Conservation (phyloP, 2,888 invertebrate genomes). For the Spodoptera picta region DNA sequence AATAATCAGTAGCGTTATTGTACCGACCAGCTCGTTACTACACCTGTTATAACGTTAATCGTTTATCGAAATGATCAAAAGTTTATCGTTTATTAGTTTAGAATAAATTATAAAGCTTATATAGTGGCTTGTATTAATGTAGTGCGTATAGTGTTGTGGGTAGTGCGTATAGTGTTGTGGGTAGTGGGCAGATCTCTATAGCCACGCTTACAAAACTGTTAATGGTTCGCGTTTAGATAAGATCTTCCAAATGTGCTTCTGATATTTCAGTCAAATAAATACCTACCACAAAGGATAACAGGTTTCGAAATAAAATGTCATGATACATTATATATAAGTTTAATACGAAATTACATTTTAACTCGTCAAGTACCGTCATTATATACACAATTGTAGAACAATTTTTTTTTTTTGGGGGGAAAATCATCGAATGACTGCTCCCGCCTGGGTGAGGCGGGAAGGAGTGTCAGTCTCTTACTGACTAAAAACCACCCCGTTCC, state of each 20-base stretch:
- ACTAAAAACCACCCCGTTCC: too few relatives aligned
- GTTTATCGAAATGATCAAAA: constrained; percentile 43
- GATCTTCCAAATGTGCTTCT: constrained; percentile 35
- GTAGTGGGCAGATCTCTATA: constrained; percentile 30
- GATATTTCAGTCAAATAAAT: constrained; percentile 21
- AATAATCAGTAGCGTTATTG: constrained; percentile 26
- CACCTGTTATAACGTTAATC: constrained; percentile 33
- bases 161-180: constrained; percentile 24
- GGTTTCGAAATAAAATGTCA: constrained; percentile 17
- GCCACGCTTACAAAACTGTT: constrained; percentile 34
- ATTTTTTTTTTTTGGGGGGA: too few relatives aligned
- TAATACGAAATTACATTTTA: too few relatives aligned
- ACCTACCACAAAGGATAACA: constrained; percentile 12
- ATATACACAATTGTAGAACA: too few relatives aligned
- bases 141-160: constrained; percentile 23
- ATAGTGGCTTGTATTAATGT: constrained; percentile 37
- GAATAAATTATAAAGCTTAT: constrained; percentile 50
- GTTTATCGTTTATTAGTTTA: constrained; percentile 40
- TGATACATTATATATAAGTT: background rate
- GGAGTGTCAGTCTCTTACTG: too few relatives aligned
- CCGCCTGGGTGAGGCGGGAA: too few relatives aligned
- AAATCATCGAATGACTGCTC: too few relatives aligned
- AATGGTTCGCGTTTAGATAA: constrained; percentile 27
- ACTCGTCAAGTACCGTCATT: too few relatives aligned
- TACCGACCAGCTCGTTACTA: constrained; percentile 21